Base-by-base conservation (phyloP, 2,113 vertebrate species). In the Embiotoca jacksoni region DNA sequence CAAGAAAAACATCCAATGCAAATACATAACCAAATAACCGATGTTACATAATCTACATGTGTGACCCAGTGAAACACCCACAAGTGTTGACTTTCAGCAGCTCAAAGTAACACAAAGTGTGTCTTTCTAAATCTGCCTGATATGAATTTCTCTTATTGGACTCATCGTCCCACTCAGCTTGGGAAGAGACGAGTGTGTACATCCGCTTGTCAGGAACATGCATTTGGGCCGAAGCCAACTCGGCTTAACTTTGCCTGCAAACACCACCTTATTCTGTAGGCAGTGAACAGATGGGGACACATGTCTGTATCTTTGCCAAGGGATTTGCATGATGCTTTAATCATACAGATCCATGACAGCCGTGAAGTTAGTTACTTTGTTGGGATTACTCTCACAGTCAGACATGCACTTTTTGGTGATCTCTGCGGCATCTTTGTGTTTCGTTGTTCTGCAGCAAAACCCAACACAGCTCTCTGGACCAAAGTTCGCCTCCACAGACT, bases 401-500 rank as follows among this genome's bases (percentile, higher is more conserved):
- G 53, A 14, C 68, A 65, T 68, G 67, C 30, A 4, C 2, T 16
- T 33, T 23, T 35, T 44, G 23, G 41, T 64, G 57, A 72, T 61
- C 31, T 63, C 4, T 57, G 1, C 73, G 23, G 23, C 23, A 23
- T 23, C 23, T 82, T 0, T 67, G 16, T 55, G 15, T 70, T 65
- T 70, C 59, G 80, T 2, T 66, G 5, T 59, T 70, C 14, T 72
- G 23, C 83, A 99, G 97, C 91, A 98, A 98, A 90, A 97, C 97
- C 0, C 97, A 98, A 86, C 97, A 98, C 92, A 97, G 97, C 90
- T 98, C 97, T 52, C 91, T 98, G 87, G 97, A 99, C 93, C 97
- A 99, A 95, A 97, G 97, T 89, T 97, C 97, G 14, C 97, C 97
- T 9, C 97, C 97, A n/a, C 97, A 97, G 93, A 96, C 96, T 0